Base-by-base conservation (phyloP, 2,113 vertebrate species). In the Nematolebias whitei region DNA sequence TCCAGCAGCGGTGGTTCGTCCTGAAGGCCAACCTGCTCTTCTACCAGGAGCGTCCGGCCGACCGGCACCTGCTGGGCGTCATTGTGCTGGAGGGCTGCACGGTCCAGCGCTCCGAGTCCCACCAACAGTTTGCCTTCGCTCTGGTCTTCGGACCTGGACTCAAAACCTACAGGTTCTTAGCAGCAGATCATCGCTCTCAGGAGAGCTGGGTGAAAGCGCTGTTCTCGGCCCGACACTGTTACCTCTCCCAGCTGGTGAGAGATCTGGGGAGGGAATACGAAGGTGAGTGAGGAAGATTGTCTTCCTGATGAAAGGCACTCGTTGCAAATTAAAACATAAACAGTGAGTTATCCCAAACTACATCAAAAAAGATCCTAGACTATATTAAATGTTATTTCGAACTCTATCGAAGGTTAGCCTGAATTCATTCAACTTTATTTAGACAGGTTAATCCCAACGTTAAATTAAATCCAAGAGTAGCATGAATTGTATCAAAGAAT, bases 21-120 rank as follows among this genome's bases (percentile, higher is more conserved):
- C 82, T 94, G 54, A 87, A 89, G 61, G 93, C 90, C 2, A 96
- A 95, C 77, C 71, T 95, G 65, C 89, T 96, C 3, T 93, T 94
- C 85, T 94, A 93, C 78, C 91, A 92, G 78, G 91, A 93, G 60
- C 87, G 88, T 4, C 88, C 86, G 0, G 92, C 82, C 0, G 93
- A 93, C 57, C 80, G 85, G 8, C 86, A 82, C 23, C 87, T 92
- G n/a, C 63, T 93, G 22, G 92, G 93, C 0, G 90, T 94, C 66
- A 92, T 95, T 15, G 81, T 94, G 13, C 76, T 95, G 74, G 93
- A 96, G 79, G 93, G 93, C 8, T 95, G 93, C 63, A 82, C 79
- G 0, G 92, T 94, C 24, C 87, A 90, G 18, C 72, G 81, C 2
- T 73, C 62, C 0, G 83, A 87, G n/a, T 71, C 69, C 0, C 87